phyloP scores from a whole-genome alignment of 2,888 invertebrate species.

The Tigriopus californicus region DNA sequence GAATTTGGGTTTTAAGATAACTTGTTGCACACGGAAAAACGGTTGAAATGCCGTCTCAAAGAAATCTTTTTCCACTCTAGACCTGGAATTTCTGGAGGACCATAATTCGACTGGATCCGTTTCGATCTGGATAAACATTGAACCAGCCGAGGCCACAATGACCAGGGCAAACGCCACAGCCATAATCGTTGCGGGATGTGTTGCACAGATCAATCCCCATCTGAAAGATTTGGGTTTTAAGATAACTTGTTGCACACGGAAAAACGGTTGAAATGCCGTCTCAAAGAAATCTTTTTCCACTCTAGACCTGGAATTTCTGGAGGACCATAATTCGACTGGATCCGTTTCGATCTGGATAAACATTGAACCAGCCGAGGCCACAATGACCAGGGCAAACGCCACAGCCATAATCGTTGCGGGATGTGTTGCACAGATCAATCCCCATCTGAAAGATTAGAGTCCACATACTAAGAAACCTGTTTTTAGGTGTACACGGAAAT shows the following conservation, averaged over 20 bases:
- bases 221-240: conserved; percentile 33
- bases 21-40: conserved; percentile 76
- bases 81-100: conserved; percentile 70
- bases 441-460: too few species aligned
- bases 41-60: conserved; percentile 85
- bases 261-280: conserved; percentile 78
- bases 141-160: too few species aligned
- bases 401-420: too few species aligned
- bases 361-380: too few species aligned
- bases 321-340: conserved; percentile 91
- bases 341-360: conserved; percentile 34
- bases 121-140: too few species aligned
- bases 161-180: too few species aligned
- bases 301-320: conserved; percentile 63
- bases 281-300: conserved; percentile 76
- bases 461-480: too few species aligned
- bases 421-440: too few species aligned
- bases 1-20: conserved; percentile 45
- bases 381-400: too few species aligned
- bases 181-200: too few species aligned
- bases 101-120: conserved; percentile 87
- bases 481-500: too few species aligned
- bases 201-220: too few species aligned
- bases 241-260: conserved; percentile 76
- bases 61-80: conserved; percentile 64